A percentile compares a stretch with the other conserved stretches of the same genome.
Evolutionary conservation across 2,797 vertebrate species (phyloP).

Genomic region (Smutsia gigantea): DNA sequence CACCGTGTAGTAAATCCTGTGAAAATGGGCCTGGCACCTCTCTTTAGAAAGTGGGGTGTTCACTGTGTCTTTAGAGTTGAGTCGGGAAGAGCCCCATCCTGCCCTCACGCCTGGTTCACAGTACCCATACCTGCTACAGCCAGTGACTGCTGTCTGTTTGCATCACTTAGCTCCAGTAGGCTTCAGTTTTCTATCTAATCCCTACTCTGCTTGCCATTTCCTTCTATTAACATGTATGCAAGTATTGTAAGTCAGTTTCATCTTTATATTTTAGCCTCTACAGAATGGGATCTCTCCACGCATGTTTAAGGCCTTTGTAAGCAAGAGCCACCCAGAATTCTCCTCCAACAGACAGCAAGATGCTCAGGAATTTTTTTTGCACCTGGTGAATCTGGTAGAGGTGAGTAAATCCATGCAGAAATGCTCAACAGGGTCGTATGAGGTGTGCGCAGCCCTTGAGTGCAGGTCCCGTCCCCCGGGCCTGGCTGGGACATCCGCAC

Average conservation of each 20-base stretch:
- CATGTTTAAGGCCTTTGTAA: conserved; percentile 96
- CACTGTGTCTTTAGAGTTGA: not conserved
- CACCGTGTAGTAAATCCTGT: not conserved
- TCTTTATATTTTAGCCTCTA: conserved; percentile 88
- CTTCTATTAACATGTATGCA: not conserved
- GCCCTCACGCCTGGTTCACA: not conserved
- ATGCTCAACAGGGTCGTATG: not conserved
- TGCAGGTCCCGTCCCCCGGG: accelerated
- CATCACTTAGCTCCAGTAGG: not conserved
- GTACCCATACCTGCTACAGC: not conserved
- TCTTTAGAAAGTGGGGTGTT: not conserved
- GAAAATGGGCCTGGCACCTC: not conserved
- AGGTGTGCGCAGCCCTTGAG: accelerated
- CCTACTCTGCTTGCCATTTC: not conserved
- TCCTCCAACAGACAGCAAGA: conserved; percentile 98
- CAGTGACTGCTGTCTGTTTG: accelerated
- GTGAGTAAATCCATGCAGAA: conserved; percentile 84
- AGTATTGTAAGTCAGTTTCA: not conserved
- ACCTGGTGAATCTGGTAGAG: conserved; percentile 95
- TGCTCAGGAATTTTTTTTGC: conserved; percentile 95
- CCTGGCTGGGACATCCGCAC: accelerated
- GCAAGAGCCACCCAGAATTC: conserved; percentile 96
- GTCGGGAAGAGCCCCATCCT: not conserved
- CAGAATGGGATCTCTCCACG: conserved; percentile 94
- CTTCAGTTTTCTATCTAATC: not conserved